phyloP scores from a whole-genome alignment of 92 coral and sea anemone species.

The Epizoanthus ramosus region DNA sequence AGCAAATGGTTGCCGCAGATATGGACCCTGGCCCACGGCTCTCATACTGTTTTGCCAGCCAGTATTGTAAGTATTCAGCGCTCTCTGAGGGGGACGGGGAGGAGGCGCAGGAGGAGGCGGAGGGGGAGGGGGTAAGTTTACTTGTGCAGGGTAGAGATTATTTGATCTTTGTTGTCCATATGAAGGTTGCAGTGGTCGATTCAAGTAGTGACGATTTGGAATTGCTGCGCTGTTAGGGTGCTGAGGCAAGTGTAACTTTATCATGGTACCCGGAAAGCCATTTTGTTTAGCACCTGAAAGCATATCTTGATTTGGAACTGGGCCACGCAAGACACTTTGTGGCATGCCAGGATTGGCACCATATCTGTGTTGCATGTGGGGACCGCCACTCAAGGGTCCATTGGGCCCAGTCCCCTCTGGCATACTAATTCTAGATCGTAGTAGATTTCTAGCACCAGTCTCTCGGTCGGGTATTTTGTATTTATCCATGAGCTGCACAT shows the following conservation, averaged over 20 bases:
- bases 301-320: neutral
- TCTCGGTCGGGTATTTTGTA: neutral
- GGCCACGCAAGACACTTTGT: neutral
- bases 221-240: neutral
- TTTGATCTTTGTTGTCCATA: constrained; percentile 7
- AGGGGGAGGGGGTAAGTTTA: neutral
- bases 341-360: neutral
- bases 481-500: constrained; percentile 3
- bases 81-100: neutral
- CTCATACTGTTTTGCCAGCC: constrained; percentile 12
- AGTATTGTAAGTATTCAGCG: neutral
- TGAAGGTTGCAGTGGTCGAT: neutral
- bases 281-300: neutral
- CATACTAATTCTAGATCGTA: neutral
- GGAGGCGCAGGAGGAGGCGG: constrained; percentile 21
- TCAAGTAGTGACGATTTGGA: constrained; percentile 14
- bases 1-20: neutral
- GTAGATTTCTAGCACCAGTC: neutral
- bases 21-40: neutral
- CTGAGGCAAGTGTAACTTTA: constrained; percentile 26
- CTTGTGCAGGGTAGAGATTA: constrained; percentile 26
- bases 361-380: neutral
- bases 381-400: constrained; percentile 12
- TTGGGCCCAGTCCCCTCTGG: neutral
- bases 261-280: constrained; percentile 38